Evolutionary conservation across 23 tunicate genomes (phyloP), one percentile per base, ranked within the genome.

Genomic region (Aplidium turbinatum): DNA sequence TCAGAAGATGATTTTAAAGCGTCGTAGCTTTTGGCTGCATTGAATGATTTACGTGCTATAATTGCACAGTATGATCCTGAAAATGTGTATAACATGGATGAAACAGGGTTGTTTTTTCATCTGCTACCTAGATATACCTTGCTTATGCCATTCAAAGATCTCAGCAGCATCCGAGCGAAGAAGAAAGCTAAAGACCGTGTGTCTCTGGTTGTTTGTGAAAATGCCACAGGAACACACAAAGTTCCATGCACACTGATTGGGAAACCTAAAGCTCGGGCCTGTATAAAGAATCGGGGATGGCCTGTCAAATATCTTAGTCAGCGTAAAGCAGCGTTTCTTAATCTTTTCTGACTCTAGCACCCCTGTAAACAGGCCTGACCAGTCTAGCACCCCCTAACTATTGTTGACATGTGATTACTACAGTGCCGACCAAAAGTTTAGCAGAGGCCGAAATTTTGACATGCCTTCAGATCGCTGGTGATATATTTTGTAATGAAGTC

Each of bases 71-170:
- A 77, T 77, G 79, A 77, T 67, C 82, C 82, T 38, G 79, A 77
- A 77, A 77, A 77, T 42, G 82, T 77, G 19, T 77, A 77, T 27
- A 77, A 67, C 77, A 77, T 77, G 79, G 82, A n/a, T n/a, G n/a
- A n/a, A n/a, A n/a, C n/a, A n/a, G n/a, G n/a, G n/a, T n/a, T n/a
- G n/a, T n/a, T n/a, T 24, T 77, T 64, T 47, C 34, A 39, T 9
- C 30, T 64, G 79, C 60, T 68, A 11, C 47, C 60, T 23, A 22
- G 34, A 24, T 77, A 52, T 29, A 65, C 77, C 29, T 23, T 54
- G 33, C 46, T 61, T 30, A 38, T 47, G 75, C 63, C 36, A 71
- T 77, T 19, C 61, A 60, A 68, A 27, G 60, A 67, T 70, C 19
- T 67, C 61, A 38, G 52, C 25, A 66, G 52, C 51, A 66, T 33